Evolutionary conservation across 1,140 invertebrate genomes (phyloP), one percentile per base, ranked within the genome.

Genomic region (Popillia japonica): DNA sequence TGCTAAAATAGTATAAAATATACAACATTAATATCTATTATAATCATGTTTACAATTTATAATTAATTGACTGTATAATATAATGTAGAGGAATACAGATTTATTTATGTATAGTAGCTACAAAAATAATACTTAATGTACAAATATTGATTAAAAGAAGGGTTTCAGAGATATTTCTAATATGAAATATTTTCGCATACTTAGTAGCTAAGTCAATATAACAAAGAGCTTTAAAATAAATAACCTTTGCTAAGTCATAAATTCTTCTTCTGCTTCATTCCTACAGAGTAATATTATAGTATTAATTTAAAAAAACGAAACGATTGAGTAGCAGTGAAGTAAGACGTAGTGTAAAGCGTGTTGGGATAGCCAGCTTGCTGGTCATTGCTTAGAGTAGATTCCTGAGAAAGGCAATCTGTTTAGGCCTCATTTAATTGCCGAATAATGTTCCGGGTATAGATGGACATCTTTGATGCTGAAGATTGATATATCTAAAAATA

Each of bases 391-490:
- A 73, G 77, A 80, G 79, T 78, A 79, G 76, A 73, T 83, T 83
- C 82, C 81, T 81, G 81, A 82, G 82, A 80, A 78, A 76, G 74
- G 78, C 74, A 78, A 79, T 72, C 80, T 80, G 41, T 74, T 77
- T 78, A 76, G 75, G 14, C 80, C 82, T 85, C 84, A 85, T 82
- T 87, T 87, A 59, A 86, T 83, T 68, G 82, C 82, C 40, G 83
- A 82, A 79, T 85, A 85, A 64, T 83, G 88, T 87, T 96, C 95
- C 44, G 92, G 90, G 85, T 93, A 91, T 82, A 95, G 87, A 85
- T 91, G 90, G 76, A 96, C 90, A 82, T 95, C 96, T 88, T 97
- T 94, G 86, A 98, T 95, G 83, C 93, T 95, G 89, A 96, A 97
- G 90, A 98, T 96, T 83, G 96, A 97, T 83, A 94, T 91, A 89